Conservation (phyloP, 23 tunicate species). For the Pegea sp. region DNA sequence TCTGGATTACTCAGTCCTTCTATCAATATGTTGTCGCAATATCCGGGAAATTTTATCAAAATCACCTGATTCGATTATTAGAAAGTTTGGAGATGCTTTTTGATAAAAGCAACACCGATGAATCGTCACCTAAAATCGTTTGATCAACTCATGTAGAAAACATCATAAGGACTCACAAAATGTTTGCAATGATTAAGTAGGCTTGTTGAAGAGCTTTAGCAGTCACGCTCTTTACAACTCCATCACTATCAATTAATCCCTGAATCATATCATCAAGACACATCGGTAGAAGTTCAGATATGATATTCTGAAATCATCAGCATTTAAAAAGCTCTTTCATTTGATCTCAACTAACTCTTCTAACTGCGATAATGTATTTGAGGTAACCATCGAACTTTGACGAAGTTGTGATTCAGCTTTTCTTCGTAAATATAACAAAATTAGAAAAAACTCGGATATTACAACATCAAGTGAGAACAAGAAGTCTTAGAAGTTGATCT, state of each 20-base stretch:
- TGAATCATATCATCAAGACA: slow-evolving; percentile 28
- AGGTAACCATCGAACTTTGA: slow-evolving; percentile 67
- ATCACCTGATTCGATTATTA: slow-evolving; percentile 10
- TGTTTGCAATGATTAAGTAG: slow-evolving; percentile 4
- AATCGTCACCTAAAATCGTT: not conserved
- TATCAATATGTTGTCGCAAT: no score
- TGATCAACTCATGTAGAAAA: not conserved
- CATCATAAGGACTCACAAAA: slow-evolving; percentile 1
- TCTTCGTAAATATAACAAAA: no score
- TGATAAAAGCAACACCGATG: slow-evolving; percentile 32
- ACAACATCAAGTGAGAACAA: no score
- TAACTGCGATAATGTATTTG: slow-evolving; percentile 59
- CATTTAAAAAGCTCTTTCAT: not conserved
- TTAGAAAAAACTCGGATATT: slow-evolving; percentile 23
- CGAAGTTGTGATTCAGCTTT: slow-evolving; percentile 59
- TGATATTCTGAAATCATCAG: slow-evolving; percentile 36
- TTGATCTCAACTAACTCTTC: slow-evolving; percentile 12
- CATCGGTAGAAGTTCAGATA: slow-evolving; percentile 3
- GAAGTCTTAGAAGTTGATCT: no score
- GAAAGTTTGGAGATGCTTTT: slow-evolving; percentile 20
- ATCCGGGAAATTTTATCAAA: no score
- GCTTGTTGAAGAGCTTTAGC: slow-evolving; percentile 56
- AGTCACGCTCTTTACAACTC: slow-evolving; percentile 65
- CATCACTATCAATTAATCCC: slow-evolving; percentile 55
- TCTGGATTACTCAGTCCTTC: no score